Evolutionary conservation across 2,888 invertebrate genomes (phyloP).

Genomic region (Catocala sponsa): DNA sequence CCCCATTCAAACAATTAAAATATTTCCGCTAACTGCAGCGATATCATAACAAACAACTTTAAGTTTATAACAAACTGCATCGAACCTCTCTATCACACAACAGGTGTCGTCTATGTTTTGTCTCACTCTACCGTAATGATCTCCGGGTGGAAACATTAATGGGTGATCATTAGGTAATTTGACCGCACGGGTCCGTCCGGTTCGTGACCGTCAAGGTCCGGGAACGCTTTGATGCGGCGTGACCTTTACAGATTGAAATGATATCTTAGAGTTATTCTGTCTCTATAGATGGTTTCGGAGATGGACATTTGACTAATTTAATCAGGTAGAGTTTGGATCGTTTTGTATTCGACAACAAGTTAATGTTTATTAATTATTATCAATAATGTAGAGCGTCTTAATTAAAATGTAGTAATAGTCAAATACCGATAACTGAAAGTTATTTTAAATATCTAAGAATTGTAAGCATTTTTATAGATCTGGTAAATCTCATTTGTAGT

Average conservation of each 20-base stretch:
- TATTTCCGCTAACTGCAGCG: background rate
- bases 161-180: constrained; percentile 64
- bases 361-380: no score
- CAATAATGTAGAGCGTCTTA: no score
- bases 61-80: constrained; percentile 33
- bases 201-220: constrained; percentile 20
- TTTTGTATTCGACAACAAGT: no score
- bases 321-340: constrained; percentile 4
- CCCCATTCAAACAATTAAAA: background rate
- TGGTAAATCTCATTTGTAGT: no score
- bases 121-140: constrained; percentile 48
- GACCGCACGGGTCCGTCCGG: constrained; percentile 52
- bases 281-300: constrained; percentile 34
- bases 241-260: constrained; percentile 31
- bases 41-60: constrained; percentile 19
- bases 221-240: constrained; percentile 42
- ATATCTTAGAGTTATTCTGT: constrained; percentile 42
- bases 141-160: constrained; percentile 54
- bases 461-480: no score
- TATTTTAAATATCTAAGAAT: no score
- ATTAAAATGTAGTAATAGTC: no score
- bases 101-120: constrained; percentile 11
- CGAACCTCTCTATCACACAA: constrained; percentile 18
- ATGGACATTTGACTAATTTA: constrained; percentile 27
- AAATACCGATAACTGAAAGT: no score